A percentile compares a stretch with the other conserved stretches of the same genome.
These are phyloP conservation scores for Heliconius aoede DNA, from an alignment of 2,888 invertebrate genomes.

Conservation along the genomic window DNA sequence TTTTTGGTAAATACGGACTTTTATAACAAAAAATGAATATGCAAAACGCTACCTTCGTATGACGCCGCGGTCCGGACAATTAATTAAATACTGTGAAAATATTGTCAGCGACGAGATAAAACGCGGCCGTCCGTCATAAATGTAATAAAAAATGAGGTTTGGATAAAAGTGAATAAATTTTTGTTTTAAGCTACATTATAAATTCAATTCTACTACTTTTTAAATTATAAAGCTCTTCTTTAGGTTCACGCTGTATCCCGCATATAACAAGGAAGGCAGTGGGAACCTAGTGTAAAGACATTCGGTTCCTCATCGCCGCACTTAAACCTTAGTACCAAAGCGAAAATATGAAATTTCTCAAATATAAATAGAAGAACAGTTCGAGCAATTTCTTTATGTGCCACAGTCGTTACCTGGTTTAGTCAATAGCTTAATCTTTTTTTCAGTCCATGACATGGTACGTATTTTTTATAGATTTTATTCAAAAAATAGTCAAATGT, in stretches of 20 bases:
- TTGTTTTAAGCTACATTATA: not conserved
- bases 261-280: too few relatives aligned
- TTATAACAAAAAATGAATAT: constrained; percentile 40
- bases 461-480: not conserved
- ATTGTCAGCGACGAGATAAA: constrained; percentile 36
- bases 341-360: too few relatives aligned
- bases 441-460: not conserved
- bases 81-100: constrained; percentile 43
- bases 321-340: too few relatives aligned
- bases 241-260: too few relatives aligned
- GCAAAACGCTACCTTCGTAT: constrained; percentile 36
- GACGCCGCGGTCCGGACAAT: constrained; percentile 34
- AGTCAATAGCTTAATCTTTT: not conserved
- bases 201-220: not conserved
- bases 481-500: not conserved
- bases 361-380: not conserved
- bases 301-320: too few relatives aligned
- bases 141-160: constrained; percentile 22
- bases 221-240: not conserved
- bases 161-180: not conserved
- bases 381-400: not conserved
- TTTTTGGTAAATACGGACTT: constrained; percentile 11
- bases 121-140: constrained; percentile 18
- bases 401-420: not conserved
- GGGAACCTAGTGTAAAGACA: too few relatives aligned